Percentiles rank a stretch among this genome's conserved stretches.
Conservation (phyloP, 1,140 invertebrate species). For the Drosophila yakuba region DNA sequence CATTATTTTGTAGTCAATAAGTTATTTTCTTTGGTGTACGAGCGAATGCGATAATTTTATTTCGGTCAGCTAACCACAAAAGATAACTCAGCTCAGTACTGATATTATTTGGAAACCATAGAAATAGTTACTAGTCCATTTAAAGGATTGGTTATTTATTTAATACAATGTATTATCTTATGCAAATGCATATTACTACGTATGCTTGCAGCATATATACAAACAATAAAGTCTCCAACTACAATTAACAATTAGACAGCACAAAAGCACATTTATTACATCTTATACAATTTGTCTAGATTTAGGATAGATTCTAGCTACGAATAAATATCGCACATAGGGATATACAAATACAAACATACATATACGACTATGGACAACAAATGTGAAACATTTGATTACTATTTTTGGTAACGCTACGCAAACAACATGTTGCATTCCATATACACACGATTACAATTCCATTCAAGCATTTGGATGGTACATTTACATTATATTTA, state of each 20-base stretch:
- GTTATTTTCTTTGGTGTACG: too few species aligned
- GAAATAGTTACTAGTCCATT: background rate
- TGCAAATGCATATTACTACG: constrained; percentile 1
- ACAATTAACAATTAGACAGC: constrained; percentile 32
- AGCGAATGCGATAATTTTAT: background rate
- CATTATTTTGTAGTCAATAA: too few species aligned
- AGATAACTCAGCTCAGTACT: background rate
- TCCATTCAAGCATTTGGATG: background rate
- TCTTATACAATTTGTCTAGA: constrained; percentile 22
- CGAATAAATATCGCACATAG: constrained; percentile 16
- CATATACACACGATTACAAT: constrained; percentile 17
- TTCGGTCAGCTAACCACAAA: constrained; percentile 1
- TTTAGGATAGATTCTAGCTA: constrained; percentile 24
- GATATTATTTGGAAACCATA: background rate
- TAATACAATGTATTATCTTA: constrained; percentile 1
- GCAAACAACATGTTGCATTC: constrained; percentile 19
- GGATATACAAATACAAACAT: constrained; percentile 9
- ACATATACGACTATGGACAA: constrained; percentile 20
- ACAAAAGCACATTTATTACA: constrained; percentile 37
- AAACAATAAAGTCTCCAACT: background rate
- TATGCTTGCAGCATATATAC: constrained; percentile 22
- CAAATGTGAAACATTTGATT: constrained; percentile 13
- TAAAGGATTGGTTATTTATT: background rate
- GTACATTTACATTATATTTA: constrained; percentile 13
- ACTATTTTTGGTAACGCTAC: constrained; percentile 27